A percentile compares a stretch with the other conserved stretches of the same genome.
Conservation (phyloP, 2,113 vertebrate genomes). For the Bujurquina vittata region DNA sequence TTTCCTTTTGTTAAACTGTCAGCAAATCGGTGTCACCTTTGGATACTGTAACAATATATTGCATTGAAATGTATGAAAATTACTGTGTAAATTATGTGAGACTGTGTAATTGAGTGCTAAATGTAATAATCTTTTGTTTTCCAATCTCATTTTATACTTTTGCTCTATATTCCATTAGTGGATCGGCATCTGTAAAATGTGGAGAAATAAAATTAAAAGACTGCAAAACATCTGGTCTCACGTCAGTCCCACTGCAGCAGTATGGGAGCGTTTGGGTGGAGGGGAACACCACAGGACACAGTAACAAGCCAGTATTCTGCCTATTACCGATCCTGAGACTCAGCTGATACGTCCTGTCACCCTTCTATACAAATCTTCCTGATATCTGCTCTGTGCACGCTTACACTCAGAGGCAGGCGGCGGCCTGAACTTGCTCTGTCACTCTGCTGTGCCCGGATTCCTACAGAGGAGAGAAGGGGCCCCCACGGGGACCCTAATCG, state of each 20-base stretch:
- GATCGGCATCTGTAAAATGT: slow-evolving; percentile 13
- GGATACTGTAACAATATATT: slow-evolving; percentile 46
- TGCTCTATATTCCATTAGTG: background rate
- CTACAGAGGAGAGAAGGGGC: slow-evolving; percentile 63
- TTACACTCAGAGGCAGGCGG: slow-evolving; percentile 61
- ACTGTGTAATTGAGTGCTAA: background rate
- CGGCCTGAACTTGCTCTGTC: slow-evolving; percentile 70
- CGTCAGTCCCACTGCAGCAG: background rate
- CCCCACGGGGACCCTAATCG: slow-evolving; percentile 73
- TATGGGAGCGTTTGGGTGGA: slow-evolving; percentile 1
- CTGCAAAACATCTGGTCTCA: slow-evolving; percentile 25
- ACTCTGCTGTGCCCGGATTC: slow-evolving; percentile 59
- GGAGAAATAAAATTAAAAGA: slow-evolving; percentile 27
- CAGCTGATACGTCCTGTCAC: slow-evolving; percentile 71
- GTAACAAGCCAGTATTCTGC: slow-evolving; percentile 30
- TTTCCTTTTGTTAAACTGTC: slow-evolving; percentile 61
- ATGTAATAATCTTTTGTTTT: background rate
- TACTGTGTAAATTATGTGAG: background rate
- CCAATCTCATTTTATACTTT: background rate
- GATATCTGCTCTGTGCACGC: slow-evolving; percentile 54
- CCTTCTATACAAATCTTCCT: slow-evolving; percentile 67
- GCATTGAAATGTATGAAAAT: slow-evolving; percentile 33
- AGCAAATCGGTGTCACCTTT: slow-evolving; percentile 54
- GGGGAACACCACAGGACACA: slow-evolving; percentile 37
- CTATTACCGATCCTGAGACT: slow-evolving; percentile 52